Conservation (phyloP, 2,888 invertebrate genomes). For the Caenorhabditis japonica region DNA sequence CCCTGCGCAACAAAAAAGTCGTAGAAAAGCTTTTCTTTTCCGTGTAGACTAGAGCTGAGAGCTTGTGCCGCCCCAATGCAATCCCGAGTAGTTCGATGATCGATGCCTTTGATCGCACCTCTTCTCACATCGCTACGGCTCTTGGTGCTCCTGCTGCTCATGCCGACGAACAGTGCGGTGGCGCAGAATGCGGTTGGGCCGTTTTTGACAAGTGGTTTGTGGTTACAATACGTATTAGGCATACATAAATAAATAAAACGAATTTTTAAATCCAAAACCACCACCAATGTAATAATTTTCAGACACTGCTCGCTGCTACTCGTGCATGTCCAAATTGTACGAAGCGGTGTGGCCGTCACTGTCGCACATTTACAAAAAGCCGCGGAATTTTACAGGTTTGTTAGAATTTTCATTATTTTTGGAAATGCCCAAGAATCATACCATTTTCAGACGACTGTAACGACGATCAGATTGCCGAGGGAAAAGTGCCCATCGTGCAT, state of each 20-base stretch:
- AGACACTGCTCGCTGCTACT: constrained; percentile 76
- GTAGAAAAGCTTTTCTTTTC: neutral
- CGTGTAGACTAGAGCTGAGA: too few relatives aligned
- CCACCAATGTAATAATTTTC: constrained; percentile 43
- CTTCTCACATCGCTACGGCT: constrained; percentile 7
- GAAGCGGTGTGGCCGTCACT: constrained; percentile 72
- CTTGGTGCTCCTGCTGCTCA: constrained; percentile 11
- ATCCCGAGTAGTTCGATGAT: constrained; percentile 40
- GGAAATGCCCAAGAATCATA: neutral
- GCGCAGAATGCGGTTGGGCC: constrained; percentile 42
- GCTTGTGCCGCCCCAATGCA: constrained; percentile 21
- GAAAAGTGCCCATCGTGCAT: constrained; percentile 64
- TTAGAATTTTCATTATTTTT: constrained; percentile 3
- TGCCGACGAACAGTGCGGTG: constrained; percentile 6
- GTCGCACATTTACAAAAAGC: constrained; percentile 68
- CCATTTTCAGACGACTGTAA: constrained; percentile 58
- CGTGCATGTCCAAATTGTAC: constrained; percentile 76
- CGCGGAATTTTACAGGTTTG: constrained; percentile 75
- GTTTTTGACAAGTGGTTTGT: constrained; percentile 50
- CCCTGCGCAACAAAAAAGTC: constrained; percentile 36
- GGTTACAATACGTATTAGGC: too few relatives aligned
- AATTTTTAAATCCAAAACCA: neutral
- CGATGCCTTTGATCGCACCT: constrained; percentile 41
- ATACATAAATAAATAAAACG: too few relatives aligned
- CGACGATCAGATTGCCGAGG: constrained; percentile 53